Evolutionary conservation across 2,888 invertebrate genomes (phyloP), one percentile per base, ranked within the genome.

Genomic region (Drosophila macrospina): DNA sequence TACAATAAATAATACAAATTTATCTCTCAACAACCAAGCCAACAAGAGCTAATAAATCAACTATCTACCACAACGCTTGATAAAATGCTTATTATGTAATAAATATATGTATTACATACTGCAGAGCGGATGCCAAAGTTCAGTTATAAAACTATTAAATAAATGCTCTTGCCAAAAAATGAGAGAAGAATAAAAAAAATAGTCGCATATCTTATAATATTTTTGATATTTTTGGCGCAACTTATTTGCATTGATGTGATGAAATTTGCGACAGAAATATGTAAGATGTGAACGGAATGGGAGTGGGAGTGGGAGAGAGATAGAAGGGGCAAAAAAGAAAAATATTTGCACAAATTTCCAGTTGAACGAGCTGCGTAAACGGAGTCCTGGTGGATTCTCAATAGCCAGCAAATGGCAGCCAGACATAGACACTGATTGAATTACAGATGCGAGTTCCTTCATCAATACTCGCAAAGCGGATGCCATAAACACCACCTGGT

Each of bases 401-500:
- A 57, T 61, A 59, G 72, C 75, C 62, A 54, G 62, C 64, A 79
- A 79, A 74, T 80, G 79, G 73, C 71, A 79, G 78, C 74, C 88
- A 89, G 85, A 85, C 82, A 83, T 75, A 83, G 88, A 86, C 87
- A 86, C 89, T 85, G 89, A 89, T 89, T 88, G 88, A 89, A 89
- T 86, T 89, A 85, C 84, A 85, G 88, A 89, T 89, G 87, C 82
- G 80, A 85, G 81, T 84, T 90, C 81, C 89, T 87, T 88, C 89
- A 88, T 90, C 89, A 86, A 89, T 89, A 87, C 89, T 88, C 71
- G 73, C 85, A 88, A 60, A 84, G 78, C 90, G 90, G 90, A 89
- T 90, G 89, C 88, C 85, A 90, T 89, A 89, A 90, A 89, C 86
- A 80, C 79, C 86, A 89, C 85, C 89, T 90, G 88, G 80, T 69